phyloP scores from a whole-genome alignment of 2,888 invertebrate species.

The Ptychoptera albimana region DNA sequence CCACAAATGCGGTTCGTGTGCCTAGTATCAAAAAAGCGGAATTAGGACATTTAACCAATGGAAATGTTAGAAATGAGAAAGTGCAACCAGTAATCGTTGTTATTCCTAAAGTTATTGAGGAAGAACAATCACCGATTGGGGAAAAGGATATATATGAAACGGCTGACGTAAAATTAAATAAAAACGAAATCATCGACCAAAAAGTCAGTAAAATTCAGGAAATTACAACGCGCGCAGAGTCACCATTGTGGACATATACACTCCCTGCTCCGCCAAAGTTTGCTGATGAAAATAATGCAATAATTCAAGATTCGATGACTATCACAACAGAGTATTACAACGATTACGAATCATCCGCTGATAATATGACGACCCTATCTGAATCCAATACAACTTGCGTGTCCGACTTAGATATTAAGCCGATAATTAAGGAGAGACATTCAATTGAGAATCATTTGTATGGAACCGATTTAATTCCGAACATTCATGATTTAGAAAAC shows the following conservation, averaged over 20 bases:
- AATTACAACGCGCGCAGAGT: conserved; percentile 7
- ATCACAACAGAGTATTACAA: neutral
- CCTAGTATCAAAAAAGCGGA: neutral
- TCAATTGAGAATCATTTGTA: neutral
- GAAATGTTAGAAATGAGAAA: neutral
- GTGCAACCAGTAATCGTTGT: neutral
- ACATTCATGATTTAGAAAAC: neutral
- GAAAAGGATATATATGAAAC: no score
- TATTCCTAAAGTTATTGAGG: neutral
- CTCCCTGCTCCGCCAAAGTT: conserved; percentile 27
- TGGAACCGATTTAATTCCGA: no score
- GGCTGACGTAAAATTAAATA: neutral
- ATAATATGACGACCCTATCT: conserved; percentile 6
- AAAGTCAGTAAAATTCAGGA: neutral
- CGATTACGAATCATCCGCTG: neutral
- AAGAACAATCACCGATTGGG: no score
- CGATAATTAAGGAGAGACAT: neutral
- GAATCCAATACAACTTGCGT: conserved; percentile 2
- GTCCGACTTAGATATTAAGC: conserved; percentile 6
- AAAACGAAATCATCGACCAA: neutral
- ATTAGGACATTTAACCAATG: neutral
- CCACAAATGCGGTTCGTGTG: neutral
- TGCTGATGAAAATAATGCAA: conserved; percentile 15
- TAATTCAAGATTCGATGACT: neutral
- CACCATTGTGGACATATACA: conserved; percentile 13